Base-by-base conservation (phyloP, 2,113 vertebrate genomes). In the Onychostruthus taczanowskii region DNA sequence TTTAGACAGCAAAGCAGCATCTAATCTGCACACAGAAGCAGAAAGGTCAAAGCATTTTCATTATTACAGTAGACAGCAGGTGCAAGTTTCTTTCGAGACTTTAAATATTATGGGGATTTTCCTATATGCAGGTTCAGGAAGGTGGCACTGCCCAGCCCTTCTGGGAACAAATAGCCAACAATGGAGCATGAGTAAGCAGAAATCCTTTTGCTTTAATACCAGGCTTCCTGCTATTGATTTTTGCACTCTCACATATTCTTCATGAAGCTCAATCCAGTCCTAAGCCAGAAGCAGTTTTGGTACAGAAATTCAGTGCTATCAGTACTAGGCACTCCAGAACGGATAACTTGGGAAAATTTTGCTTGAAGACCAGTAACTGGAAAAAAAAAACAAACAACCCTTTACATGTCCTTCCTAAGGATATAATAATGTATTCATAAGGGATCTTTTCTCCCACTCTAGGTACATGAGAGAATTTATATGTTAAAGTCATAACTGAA, bases 161-260 rank as follows among this genome's bases (percentile, higher is more conserved):
- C 41, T 41, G 8, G 13, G 21, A 80, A 11, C 39, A 74, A 80
- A 35, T 30, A 56, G 10, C 74, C 23, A 11, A 20, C 4, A 0
- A 5, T 1, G 2, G 9, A 67, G 52, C 52, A 52, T 78, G 69
- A 92, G 74, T 79, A 84, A 75, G 64, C 93, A 89, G 50, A 91
- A 96, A 68, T 52, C 13, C 24, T 81, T 69, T 49, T 4, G 1
- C 35, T 91, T 87, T 28, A 44, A 11, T 27, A 13, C n/a, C 24
- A 75, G 8, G 15, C 26, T 92, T 91, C n/a, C 73, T 84, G 24
- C 58, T 72, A 43, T 75, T 79, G 41, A 91, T 62, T 87, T 87
- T 8, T 64, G 13, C 6, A 22, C 68, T 76, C 28, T 73, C 28
- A 59, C 16, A 3, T 77, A 50, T 52, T 53, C 28, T 70, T 56